Percentiles rank a stretch among this genome's conserved stretches.
Evolutionary conservation across 2,113 vertebrate genomes (phyloP).

Genomic region (Brachyistius frenatus): DNA sequence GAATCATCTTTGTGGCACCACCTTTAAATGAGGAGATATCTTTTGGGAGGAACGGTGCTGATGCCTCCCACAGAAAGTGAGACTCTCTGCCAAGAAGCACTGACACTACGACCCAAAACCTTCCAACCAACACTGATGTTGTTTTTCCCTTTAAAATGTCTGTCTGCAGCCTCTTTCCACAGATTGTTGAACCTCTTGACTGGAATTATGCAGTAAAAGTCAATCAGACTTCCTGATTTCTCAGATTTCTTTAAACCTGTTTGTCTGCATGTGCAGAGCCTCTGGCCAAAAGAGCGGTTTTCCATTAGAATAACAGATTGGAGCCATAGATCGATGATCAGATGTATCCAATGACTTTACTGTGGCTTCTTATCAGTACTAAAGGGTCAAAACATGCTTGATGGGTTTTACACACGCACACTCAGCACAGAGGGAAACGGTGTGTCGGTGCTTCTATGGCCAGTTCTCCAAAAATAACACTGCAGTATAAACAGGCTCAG

Average conservation of each 20-base stretch:
- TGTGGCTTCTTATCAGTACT: constrained; percentile 30
- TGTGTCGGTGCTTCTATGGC: constrained; percentile 45
- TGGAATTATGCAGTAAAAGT: constrained; percentile 21
- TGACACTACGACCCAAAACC: neutral
- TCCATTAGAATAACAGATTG: constrained; percentile 28
- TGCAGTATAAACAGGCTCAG: constrained; percentile 44
- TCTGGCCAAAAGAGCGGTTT: constrained; percentile 26
- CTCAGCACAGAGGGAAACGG: constrained; percentile 34
- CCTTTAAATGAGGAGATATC: neutral
- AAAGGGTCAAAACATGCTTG: constrained; percentile 16
- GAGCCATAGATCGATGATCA: constrained; percentile 26
- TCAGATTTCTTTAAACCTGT: constrained; percentile 27
- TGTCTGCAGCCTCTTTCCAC: neutral
- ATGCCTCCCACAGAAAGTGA: neutral
- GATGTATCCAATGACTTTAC: constrained; percentile 4
- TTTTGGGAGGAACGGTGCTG: neutral
- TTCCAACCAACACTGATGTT: neutral
- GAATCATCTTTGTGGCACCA: too few relatives aligned
- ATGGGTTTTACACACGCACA: constrained; percentile 33
- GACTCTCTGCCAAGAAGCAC: neutral
- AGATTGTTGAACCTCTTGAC: neutral
- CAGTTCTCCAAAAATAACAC: constrained; percentile 72
- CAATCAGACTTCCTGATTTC: constrained; percentile 50
- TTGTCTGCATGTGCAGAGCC: constrained; percentile 36
- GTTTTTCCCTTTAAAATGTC: too few relatives aligned